Evolutionary conservation across 2,797 vertebrate genomes (phyloP).

Genomic region (Schizothorax lantsangensis): DNA sequence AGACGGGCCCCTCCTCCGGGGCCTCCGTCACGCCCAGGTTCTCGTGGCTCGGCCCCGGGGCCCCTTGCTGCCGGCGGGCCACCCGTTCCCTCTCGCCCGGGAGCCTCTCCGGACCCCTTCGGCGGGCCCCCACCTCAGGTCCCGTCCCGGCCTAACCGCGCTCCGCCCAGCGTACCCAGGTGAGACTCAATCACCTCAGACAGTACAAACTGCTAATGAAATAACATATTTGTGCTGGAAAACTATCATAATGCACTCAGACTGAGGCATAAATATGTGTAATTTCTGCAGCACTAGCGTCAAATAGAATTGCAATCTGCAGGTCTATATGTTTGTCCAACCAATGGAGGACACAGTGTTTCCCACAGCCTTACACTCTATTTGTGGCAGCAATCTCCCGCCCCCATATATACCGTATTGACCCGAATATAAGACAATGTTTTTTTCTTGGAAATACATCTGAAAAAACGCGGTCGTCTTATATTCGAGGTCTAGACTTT

Average conservation of each 20-base stretch:
- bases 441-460: too few relatives aligned
- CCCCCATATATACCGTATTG: too few relatives aligned
- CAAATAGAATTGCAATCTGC: not conserved
- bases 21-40: conserved; percentile 88
- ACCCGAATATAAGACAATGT: too few relatives aligned
- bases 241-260: not conserved
- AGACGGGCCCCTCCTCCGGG: conserved; percentile 93
- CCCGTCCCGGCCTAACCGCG: conserved; percentile 96
- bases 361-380: too few relatives aligned
- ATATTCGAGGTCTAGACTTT: too few relatives aligned
- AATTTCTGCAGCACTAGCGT: conserved; percentile 1
- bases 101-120: conserved; percentile 94
- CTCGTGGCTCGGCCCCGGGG: conserved; percentile 91
- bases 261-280: not conserved
- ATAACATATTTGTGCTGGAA: not conserved
- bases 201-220: not conserved
- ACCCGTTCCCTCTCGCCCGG: conserved; percentile 94
- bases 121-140: conserved; percentile 94
- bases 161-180: conserved; percentile 96
- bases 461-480: too few relatives aligned
- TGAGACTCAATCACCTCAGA: conserved; percentile 73
- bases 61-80: conserved; percentile 91
- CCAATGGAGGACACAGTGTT: not conserved
- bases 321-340: not conserved
- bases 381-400: too few relatives aligned